phyloP scores from a whole-genome alignment of 2,113 vertebrate genomes.

The Aythya baeri region DNA sequence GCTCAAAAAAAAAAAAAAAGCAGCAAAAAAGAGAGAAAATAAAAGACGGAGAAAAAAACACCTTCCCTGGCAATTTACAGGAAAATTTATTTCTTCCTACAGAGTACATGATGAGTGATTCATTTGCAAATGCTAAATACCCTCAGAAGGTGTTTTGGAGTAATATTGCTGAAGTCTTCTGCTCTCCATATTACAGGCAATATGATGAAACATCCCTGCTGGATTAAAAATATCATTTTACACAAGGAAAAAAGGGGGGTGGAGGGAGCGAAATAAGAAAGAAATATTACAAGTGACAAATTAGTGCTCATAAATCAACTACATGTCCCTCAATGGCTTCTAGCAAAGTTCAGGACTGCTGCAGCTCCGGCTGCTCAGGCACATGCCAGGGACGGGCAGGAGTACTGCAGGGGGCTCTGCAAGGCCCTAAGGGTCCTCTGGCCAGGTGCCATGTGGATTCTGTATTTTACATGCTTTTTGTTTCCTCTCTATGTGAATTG shows the following conservation, averaged over 20 bases:
- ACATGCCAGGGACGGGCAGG: not conserved
- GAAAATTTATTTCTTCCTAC: conserved; percentile 52
- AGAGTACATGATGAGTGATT: conserved; percentile 41
- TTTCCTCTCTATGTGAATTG: not conserved
- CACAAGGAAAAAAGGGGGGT: not conserved
- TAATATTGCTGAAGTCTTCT: not conserved
- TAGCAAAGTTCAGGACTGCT: not conserved
- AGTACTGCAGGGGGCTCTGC: not conserved
- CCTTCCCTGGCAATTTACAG: conserved; percentile 21
- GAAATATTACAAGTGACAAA: not conserved
- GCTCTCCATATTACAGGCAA: not conserved
- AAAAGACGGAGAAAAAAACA: not conserved
- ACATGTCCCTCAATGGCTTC: not conserved
- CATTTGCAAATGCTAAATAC: conserved; percentile 45
- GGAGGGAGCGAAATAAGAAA: not conserved
- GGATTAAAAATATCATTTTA: not conserved
- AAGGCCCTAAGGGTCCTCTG: not conserved
- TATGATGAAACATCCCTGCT: not conserved
- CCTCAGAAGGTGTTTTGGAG: not conserved
- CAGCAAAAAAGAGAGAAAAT: not conserved
- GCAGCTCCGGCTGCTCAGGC: not conserved
- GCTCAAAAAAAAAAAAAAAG: not conserved
- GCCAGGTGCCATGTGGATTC: not conserved
- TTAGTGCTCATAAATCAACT: not conserved
- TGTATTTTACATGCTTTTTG: not conserved